A percentile compares a stretch with the other conserved stretches of the same genome.
Conservation (phyloP, 2,113 vertebrate species). For the Arothron firmamentum region DNA sequence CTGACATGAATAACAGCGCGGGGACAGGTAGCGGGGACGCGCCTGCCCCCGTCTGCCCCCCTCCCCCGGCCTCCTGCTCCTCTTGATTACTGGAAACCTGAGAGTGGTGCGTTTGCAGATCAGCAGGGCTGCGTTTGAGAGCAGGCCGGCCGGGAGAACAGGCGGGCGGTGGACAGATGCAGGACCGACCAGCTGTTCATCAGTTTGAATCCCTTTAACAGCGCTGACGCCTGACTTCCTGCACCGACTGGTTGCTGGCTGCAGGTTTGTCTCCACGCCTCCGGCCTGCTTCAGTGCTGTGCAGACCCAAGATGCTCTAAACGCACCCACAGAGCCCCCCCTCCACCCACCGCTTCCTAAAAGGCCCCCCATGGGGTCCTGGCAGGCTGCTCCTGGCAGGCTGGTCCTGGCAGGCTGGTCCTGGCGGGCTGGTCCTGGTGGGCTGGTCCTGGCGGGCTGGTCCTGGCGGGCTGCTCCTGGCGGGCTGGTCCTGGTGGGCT, state of each 20-base stretch:
- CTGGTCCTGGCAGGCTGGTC: too few relatives aligned
- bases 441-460: too few relatives aligned
- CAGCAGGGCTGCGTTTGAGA: slow-evolving; percentile 11
- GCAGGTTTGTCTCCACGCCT: slow-evolving; percentile 54
- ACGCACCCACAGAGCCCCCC: too few relatives aligned
- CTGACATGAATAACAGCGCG: slow-evolving; percentile 78
- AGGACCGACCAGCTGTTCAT: slow-evolving; percentile 9
- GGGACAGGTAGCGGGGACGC: slow-evolving; percentile 8
- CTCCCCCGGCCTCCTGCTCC: slow-evolving; percentile 8
- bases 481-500: too few relatives aligned
- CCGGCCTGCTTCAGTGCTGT: slow-evolving; percentile 3
- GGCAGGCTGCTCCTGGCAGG: too few relatives aligned
- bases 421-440: too few relatives aligned
- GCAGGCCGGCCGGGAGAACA: slow-evolving; percentile 8
- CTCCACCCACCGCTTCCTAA: too few relatives aligned
- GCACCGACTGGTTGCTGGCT: slow-evolving; percentile 44
- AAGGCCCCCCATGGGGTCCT: too few relatives aligned
- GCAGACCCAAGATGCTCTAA: slow-evolving; percentile 17
- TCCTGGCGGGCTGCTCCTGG: too few relatives aligned
- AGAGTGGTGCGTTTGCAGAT: slow-evolving; percentile 30
- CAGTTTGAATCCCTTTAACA: background rate
- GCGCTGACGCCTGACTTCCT: slow-evolving; percentile 10
- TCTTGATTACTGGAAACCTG: slow-evolving; percentile 51
- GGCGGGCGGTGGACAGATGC: slow-evolving; percentile 5
- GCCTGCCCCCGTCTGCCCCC: slow-evolving; percentile 11